Percentiles rank a stretch among this genome's conserved stretches.
Conservation (phyloP, 2,113 vertebrate genomes). For the Spizaetus ornatus region DNA sequence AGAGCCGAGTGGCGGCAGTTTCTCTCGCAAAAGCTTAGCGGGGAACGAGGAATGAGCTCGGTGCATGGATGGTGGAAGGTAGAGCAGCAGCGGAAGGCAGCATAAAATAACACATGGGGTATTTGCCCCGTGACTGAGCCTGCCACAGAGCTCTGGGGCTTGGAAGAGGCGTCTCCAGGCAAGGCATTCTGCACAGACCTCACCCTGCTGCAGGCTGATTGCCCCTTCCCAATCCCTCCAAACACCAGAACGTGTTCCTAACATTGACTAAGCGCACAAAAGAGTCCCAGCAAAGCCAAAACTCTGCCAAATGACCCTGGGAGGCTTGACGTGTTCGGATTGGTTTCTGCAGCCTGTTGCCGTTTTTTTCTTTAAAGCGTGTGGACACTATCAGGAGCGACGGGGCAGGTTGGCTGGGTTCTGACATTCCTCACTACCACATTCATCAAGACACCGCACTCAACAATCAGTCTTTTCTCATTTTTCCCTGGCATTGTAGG, state of each 20-base stretch:
- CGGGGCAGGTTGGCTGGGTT: background rate
- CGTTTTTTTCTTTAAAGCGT: background rate
- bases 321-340: background rate
- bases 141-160: background rate
- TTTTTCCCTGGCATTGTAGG: background rate
- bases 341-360: background rate
- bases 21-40: accelerated
- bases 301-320: background rate
- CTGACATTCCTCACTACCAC: background rate
- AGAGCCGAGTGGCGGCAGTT: background rate
- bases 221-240: accelerated
- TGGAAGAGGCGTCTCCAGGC: background rate
- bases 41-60: accelerated
- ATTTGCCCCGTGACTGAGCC: background rate
- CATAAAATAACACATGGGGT: accelerated
- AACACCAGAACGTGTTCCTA: accelerated
- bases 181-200: background rate
- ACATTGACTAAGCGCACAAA: background rate
- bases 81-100: background rate
- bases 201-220: accelerated
- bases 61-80: background rate
- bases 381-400: accelerated
- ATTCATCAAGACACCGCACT: background rate
- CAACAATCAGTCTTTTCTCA: background rate
- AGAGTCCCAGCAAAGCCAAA: background rate